phyloP scores from a whole-genome alignment of 2,797 vertebrate genomes.

The Cynopterus sphinx region DNA sequence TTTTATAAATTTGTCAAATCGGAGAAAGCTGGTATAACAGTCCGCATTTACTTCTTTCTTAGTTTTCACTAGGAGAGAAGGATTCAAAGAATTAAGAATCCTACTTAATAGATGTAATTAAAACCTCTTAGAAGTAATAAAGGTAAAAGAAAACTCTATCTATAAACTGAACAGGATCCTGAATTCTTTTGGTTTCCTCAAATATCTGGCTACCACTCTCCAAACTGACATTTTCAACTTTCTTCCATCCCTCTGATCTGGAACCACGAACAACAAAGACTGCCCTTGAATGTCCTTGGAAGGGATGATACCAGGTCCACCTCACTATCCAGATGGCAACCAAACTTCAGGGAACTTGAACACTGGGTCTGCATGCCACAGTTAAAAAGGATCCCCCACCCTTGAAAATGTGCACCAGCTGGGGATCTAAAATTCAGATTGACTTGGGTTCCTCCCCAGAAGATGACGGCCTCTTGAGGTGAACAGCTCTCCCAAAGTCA shows the following conservation, averaged over 20 bases:
- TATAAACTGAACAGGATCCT: background rate
- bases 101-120: background rate
- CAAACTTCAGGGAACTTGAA: background rate
- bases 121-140: background rate
- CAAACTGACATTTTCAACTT: background rate
- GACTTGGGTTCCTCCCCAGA: background rate
- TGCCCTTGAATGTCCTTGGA: background rate
- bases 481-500: background rate
- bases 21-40: background rate
- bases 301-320: background rate
- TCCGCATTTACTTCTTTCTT: background rate
- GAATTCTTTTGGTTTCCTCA: background rate
- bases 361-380: background rate
- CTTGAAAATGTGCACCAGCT: background rate
- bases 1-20: background rate
- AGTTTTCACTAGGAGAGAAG: background rate
- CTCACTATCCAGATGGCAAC: background rate
- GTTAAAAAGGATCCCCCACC: background rate
- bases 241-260: background rate
- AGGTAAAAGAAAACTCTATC: background rate
- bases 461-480: background rate
- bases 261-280: background rate
- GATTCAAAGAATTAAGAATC: background rate
- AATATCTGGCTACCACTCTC: background rate
- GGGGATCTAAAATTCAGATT: background rate